phyloP scores from a whole-genome alignment of 2,797 vertebrate genomes.

The Siniperca undulata region DNA sequence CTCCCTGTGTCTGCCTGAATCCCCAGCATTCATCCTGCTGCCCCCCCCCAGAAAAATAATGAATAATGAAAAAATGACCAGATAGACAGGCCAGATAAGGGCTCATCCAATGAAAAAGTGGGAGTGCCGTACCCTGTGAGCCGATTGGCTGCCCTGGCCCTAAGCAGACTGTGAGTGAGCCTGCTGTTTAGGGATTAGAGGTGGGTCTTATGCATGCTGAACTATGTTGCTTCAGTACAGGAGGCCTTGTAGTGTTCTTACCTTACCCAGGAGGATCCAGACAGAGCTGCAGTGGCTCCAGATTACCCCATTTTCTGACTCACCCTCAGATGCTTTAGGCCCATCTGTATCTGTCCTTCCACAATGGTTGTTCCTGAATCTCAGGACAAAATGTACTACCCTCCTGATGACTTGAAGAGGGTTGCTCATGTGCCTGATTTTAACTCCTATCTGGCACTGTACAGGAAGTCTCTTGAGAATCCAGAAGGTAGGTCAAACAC shows the following conservation, averaged over 20 bases:
- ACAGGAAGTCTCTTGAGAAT: slow-evolving; percentile 86
- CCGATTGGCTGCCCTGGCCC: slow-evolving; percentile 75
- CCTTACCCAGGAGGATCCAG: slow-evolving; percentile 61
- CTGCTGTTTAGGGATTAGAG: slow-evolving; percentile 74
- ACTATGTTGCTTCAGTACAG: slow-evolving; percentile 60
- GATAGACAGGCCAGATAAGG: slow-evolving; percentile 73
- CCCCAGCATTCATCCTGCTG: slow-evolving; percentile 42
- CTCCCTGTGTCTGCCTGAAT: slow-evolving; percentile 34
- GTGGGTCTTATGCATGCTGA: slow-evolving; percentile 68
- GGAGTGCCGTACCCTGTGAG: slow-evolving; percentile 78
- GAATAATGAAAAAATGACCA: slow-evolving; percentile 27
- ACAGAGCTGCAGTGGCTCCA: slow-evolving; percentile 68
- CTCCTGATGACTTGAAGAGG: slow-evolving; percentile 78
- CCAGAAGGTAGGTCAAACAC: slow-evolving; percentile 85
- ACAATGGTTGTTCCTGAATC: slow-evolving; percentile 83
- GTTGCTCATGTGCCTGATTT: slow-evolving; percentile 87
- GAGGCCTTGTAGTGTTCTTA: slow-evolving; percentile 64
- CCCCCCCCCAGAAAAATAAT: slow-evolving; percentile 68
- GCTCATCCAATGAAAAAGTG: slow-evolving; percentile 84
- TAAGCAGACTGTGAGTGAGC: slow-evolving; percentile 72
- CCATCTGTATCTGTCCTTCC: slow-evolving; percentile 48
- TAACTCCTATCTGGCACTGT: slow-evolving; percentile 81
- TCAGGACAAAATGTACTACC: slow-evolving; percentile 80
- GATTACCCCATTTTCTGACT: slow-evolving; percentile 67
- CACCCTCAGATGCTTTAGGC: slow-evolving; percentile 53